phyloP scores from a whole-genome alignment of 1,140 invertebrate species.

The Heliothis virescens region DNA sequence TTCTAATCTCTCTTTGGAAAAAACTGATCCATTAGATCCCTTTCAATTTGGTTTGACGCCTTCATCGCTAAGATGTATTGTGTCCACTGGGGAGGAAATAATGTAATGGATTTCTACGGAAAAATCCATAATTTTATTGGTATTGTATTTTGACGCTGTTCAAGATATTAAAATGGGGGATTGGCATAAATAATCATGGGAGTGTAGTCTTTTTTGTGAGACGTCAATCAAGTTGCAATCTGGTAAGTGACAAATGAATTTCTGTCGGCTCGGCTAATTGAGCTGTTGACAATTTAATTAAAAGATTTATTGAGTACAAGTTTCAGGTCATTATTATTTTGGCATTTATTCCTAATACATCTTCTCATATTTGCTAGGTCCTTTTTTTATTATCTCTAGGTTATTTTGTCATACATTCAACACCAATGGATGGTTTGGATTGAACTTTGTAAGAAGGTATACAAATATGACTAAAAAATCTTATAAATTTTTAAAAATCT shows the following conservation, averaged over 20 bases:
- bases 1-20: conserved; percentile 40
- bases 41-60: conserved; percentile 52
- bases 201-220: neutral
- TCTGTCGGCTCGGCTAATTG: neutral
- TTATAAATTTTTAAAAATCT: neutral
- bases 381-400: no score
- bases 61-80: conserved; percentile 49
- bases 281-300: no score
- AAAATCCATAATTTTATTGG: conserved; percentile 47
- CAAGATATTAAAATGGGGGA: conserved; percentile 33
- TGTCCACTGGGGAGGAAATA: conserved; percentile 52
- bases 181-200: neutral
- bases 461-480: no score
- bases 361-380: no score
- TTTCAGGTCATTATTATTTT: no score
- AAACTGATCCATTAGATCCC: conserved; percentile 56
- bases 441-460: no score
- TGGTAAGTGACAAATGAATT: neutral
- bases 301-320: no score
- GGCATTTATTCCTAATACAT: no score
- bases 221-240: conserved; percentile 7
- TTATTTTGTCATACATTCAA: no score
- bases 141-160: conserved; percentile 28
- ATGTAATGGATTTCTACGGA: conserved; percentile 53
- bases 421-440: no score